Base-by-base conservation (phyloP, 2,797 vertebrate species). In the Oryzias sinensis region DNA sequence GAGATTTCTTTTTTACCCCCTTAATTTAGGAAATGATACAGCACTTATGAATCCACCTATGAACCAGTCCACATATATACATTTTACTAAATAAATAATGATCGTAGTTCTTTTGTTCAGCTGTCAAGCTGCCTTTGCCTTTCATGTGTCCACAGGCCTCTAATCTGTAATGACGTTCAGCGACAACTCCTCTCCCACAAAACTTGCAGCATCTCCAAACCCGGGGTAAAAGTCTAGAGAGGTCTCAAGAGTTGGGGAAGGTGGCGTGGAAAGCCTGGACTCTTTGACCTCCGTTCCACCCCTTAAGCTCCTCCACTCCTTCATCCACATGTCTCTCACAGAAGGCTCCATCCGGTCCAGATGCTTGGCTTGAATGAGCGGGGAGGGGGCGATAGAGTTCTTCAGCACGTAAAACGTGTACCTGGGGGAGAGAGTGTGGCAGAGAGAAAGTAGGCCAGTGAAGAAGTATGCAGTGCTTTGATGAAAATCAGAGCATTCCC, bases 321-420 rank as follows among this genome's bases (percentile, higher is more conserved):
- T 90, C 54, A 96, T 93, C 85, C 87, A 89, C 51, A 82, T 66
- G 3, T 93, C 88, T 70, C 76, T 87, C 2, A 81, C 74, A 16
- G 62, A 83, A 49, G 83, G 81, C 17, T 93, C 86, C 71, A 94
- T 82, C 48, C 77, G 84, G 69, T 97, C 95, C 72, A 96, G 77
- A 63, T 92, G 90, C 79, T 91, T 92, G 56, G 93, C 95, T 84
- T 88, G 90, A 50, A 90, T 55, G 57, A 93, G 82, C 24, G 87
- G 86, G 65, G 93, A 90, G 65, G 85, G 77, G 65, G 80, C 78
- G 14, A 92, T 84, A 5, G 93, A 94, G 69, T 95, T 97, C 88
- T 59, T 91, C 15, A 97, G 72, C 80, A 90, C 89, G 56, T 91
- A 90, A 74, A 95, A 75, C 51, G 91, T 83, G 83, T 93, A 97